These are phyloP conservation scores for Actinia tenebrosa DNA, from an alignment of 64 coral and sea anemone species.

Conservation along the genomic window DNA sequence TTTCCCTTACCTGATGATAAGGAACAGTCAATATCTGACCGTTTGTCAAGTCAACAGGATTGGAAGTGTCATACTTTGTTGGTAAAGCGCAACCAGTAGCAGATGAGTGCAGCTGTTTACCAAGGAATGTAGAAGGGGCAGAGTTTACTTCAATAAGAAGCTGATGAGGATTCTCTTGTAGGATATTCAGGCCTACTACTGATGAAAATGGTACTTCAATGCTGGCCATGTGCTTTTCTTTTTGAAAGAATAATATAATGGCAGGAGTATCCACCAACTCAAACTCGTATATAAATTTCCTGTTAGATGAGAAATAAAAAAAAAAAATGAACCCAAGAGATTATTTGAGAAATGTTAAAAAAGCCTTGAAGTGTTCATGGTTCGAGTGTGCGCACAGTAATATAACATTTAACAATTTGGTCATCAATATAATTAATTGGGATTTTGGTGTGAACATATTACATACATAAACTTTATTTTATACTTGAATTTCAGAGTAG, in stretches of 20 bases:
- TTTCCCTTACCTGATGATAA: constrained; percentile 25
- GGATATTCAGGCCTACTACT: constrained; percentile 31
- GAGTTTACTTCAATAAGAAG: constrained; percentile 42
- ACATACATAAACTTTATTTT: too few relatives aligned
- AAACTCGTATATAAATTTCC: constrained; percentile 50
- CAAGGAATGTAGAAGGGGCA: constrained; percentile 17
- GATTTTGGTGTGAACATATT: too few relatives aligned
- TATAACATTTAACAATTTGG: too few relatives aligned
- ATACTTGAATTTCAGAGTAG: too few relatives aligned
- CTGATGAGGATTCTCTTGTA: background rate
- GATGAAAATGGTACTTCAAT: constrained; percentile 37
- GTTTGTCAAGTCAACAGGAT: constrained; percentile 28
- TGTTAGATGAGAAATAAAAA: background rate
- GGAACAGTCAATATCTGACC: constrained; percentile 22
- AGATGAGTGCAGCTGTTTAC: background rate
- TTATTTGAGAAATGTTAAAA: too few relatives aligned
- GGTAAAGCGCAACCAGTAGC: background rate
- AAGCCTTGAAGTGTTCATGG: too few relatives aligned
- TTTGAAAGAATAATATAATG: background rate
- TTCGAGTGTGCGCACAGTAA: too few relatives aligned
- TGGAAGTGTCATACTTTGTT: constrained; percentile 14
- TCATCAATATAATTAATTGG: too few relatives aligned
- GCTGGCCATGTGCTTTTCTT: constrained; percentile 22
- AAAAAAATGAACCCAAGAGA: too few relatives aligned
- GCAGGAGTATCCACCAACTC: background rate